These are phyloP conservation scores for Gnathonemus longibarbis DNA, from an alignment of 2,113 vertebrate species.

Conservation along the genomic window DNA sequence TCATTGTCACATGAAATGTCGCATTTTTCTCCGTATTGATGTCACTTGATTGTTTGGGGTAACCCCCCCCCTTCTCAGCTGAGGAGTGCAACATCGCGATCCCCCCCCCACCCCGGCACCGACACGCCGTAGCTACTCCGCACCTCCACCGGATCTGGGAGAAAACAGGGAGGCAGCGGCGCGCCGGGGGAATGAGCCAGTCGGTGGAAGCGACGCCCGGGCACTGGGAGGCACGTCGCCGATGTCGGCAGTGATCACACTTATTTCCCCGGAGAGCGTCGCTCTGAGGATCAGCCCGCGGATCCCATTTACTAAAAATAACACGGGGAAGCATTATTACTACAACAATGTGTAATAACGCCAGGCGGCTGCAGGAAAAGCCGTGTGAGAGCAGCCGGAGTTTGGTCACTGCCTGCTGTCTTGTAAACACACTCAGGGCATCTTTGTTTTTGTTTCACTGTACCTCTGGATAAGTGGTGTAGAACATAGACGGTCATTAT, in stretches of 20 bases:
- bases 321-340: constrained; percentile 36
- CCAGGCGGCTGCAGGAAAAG: not conserved
- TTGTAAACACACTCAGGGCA: not conserved
- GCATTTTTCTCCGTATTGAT: not conserved
- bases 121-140: not conserved
- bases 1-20: not conserved
- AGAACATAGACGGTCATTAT: not conserved
- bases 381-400: not conserved
- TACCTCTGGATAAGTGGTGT: not conserved
- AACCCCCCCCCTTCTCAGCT: not conserved
- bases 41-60: not conserved
- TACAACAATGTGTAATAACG: constrained; percentile 8
- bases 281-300: constrained; percentile 36
- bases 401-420: not conserved
- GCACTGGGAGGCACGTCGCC: constrained; percentile 46
- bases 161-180: not conserved
- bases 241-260: constrained; percentile 48
- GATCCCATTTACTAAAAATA: constrained; percentile 58
- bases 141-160: not conserved
- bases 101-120: not conserved
- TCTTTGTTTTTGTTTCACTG: not conserved
- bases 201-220: constrained; percentile 47
- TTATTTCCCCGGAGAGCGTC: constrained; percentile 51
- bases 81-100: not conserved
- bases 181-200: constrained; percentile 37